A percentile compares a stretch with the other conserved stretches of the same genome.
phyloP scores from a whole-genome alignment of 2,797 vertebrate genomes.

The Pseudopleuronectes americanus region DNA sequence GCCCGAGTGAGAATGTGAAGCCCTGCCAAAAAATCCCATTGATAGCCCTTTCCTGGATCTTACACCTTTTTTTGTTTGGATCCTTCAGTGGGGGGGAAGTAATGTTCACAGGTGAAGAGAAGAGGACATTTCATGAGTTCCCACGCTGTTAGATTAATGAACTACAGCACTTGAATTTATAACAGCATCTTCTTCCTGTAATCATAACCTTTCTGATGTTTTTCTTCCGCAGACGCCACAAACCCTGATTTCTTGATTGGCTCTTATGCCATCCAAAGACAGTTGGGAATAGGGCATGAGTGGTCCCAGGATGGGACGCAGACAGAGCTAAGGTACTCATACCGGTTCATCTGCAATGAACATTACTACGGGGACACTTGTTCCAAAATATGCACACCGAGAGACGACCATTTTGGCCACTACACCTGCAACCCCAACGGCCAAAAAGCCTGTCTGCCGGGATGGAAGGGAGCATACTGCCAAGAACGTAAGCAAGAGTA shows the following conservation, averaged over 20 bases:
- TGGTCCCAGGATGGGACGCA: conserved; percentile 87
- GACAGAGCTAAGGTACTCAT: conserved; percentile 94
- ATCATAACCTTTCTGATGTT: not conserved
- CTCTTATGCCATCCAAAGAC: conserved; percentile 90
- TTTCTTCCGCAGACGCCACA: conserved; percentile 76
- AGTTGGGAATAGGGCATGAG: conserved; percentile 90
- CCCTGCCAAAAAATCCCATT: conserved; percentile 89
- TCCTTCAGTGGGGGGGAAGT: conserved; percentile 80
- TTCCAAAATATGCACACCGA: conserved; percentile 93
- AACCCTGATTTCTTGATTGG: conserved; percentile 90
- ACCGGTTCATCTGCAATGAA: conserved; percentile 97
- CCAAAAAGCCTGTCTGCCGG: conserved; percentile 90
- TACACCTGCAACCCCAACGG: conserved; percentile 94
- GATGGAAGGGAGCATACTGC: conserved; percentile 97
- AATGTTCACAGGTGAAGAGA: conserved; percentile 88
- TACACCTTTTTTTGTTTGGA: conserved; percentile 91
- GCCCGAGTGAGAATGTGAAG: conserved; percentile 90
- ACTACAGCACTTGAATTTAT: not conserved
- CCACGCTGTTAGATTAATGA: not conserved
- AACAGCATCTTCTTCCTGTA: no score
- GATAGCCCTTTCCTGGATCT: conserved; percentile 96
- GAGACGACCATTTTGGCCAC: conserved; percentile 96
- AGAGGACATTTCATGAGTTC: conserved; percentile 85
- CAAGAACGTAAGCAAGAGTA: conserved; percentile 92
- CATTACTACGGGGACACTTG: conserved; percentile 98